These are phyloP conservation scores for Drosophila nigrodunni DNA, from an alignment of 1,140 invertebrate genomes.

Conservation along the genomic window DNA sequence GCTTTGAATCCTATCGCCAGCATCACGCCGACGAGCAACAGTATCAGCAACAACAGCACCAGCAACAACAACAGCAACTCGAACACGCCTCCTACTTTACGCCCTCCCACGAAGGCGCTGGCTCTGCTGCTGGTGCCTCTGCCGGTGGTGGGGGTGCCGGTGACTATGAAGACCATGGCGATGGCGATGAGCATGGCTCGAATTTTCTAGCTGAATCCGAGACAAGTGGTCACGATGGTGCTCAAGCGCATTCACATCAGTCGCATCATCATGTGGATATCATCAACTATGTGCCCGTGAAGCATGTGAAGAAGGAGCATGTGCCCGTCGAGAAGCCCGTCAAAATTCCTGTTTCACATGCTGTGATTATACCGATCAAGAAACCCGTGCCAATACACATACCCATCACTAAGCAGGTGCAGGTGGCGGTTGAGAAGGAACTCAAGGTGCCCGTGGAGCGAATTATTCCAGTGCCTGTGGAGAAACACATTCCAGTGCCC, in stretches of 20 bases:
- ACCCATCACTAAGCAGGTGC: constrained; percentile 89
- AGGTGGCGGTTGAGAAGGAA: constrained; percentile 89
- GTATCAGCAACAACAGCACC: constrained; percentile 45
- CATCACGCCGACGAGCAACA: constrained; percentile 53
- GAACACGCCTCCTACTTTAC: constrained; percentile 56
- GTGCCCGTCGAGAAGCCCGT: constrained; percentile 88
- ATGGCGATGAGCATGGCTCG: constrained; percentile 57
- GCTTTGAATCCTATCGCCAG: constrained; percentile 60
- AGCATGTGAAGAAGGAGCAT: constrained; percentile 89
- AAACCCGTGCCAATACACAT: constrained; percentile 91
- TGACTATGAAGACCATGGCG: constrained; percentile 63
- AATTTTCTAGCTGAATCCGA: constrained; percentile 53
- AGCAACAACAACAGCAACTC: constrained; percentile 48
- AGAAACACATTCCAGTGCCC: constrained; percentile 90
- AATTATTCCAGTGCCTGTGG: constrained; percentile 89
- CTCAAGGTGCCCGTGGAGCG: constrained; percentile 90
- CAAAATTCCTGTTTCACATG: constrained; percentile 89
- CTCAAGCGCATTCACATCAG: constrained; percentile 39
- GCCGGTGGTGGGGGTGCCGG: constrained; percentile 31
- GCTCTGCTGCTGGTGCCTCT: neutral
- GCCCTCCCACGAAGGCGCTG: constrained; percentile 28
- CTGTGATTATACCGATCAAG: constrained; percentile 89
- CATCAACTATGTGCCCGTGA: constrained; percentile 88
- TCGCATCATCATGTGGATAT: constrained; percentile 89
- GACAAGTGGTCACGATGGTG: constrained; percentile 41